Evolutionary conservation across 2,888 invertebrate species (phyloP), one percentile per base, ranked within the genome.

Genomic region (Platynereis dumerilii): DNA sequence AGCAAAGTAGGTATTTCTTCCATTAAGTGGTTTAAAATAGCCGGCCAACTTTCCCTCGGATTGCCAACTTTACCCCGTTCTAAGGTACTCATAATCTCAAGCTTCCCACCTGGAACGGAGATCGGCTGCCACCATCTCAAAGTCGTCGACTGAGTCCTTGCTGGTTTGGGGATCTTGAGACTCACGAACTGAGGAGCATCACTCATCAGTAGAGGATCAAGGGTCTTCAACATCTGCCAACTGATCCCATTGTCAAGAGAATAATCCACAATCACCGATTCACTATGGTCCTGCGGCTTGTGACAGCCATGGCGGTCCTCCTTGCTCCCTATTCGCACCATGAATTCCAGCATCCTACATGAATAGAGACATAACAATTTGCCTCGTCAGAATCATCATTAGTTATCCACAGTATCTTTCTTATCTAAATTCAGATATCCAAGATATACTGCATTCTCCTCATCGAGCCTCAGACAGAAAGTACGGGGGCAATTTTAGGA

Each of bases 51-150:
- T n/a, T n/a, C n/a, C n/a, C n/a, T n/a, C n/a, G n/a, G n/a, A n/a
- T n/a, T n/a, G n/a, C n/a, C n/a, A n/a, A n/a, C n/a, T n/a, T n/a
- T n/a, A n/a, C n/a, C n/a, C n/a, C n/a, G n/a, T n/a, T n/a, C n/a
- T n/a, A n/a, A n/a, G n/a, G n/a, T n/a, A n/a, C n/a, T n/a, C n/a
- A n/a, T n/a, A n/a, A n/a, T n/a, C n/a, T n/a, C n/a, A n/a, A n/a
- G n/a, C n/a, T n/a, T n/a, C n/a, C 12, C 67, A 80, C 82, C 80
- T 74, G 79, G 79, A 63, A 72, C 69, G n/a, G 77, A 77, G 5
- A 80, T 42, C 17, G 71, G 83, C 67, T 85, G 85, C 83, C 84
- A 83, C 82, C 84, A 85, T 22, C 84, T 74, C 65, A 85, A 80
- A 34, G 78, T 76, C 2, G 85, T 84, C 7, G 72, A 69, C 10